phyloP scores from a whole-genome alignment of 1,140 invertebrate species.

The Anastrepha ludens region DNA sequence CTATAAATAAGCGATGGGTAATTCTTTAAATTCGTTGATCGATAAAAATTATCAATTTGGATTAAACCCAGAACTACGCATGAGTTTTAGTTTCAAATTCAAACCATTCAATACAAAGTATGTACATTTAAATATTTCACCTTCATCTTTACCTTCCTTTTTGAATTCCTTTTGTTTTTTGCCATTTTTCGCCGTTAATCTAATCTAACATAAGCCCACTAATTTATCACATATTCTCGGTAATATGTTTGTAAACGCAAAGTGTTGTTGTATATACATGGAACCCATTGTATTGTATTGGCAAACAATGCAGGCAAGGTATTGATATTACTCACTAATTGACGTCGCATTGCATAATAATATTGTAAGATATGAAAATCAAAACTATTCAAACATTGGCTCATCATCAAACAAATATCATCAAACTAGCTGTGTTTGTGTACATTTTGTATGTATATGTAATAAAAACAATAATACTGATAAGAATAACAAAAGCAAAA shows the following conservation, averaged over 20 bases:
- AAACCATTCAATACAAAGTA: no score
- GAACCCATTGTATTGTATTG: slow-evolving; percentile 11
- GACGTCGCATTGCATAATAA: slow-evolving; percentile 29
- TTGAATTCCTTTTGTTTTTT: background rate
- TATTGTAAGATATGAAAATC: background rate
- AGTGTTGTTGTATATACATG: background rate
- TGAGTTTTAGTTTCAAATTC: no score
- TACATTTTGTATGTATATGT: background rate
- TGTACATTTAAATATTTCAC: no score
- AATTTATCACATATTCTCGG: slow-evolving; percentile 30
- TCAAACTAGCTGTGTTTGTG: background rate
- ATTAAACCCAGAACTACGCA: no score
- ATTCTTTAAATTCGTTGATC: no score
- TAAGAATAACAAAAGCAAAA: slow-evolving; percentile 16
- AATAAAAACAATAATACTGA: background rate
- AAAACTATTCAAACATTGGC: slow-evolving; percentile 9
- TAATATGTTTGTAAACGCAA: background rate
- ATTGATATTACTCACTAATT: slow-evolving; percentile 47
- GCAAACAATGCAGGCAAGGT: no score
- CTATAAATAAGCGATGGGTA: no score
- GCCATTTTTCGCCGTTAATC: background rate
- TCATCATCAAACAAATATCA: background rate
- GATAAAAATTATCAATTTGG: no score
- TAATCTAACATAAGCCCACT: slow-evolving; percentile 25
- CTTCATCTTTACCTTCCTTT: background rate